These are phyloP conservation scores for Drosophila triauraria DNA, from an alignment of 1,140 invertebrate species.

Conservation along the genomic window DNA sequence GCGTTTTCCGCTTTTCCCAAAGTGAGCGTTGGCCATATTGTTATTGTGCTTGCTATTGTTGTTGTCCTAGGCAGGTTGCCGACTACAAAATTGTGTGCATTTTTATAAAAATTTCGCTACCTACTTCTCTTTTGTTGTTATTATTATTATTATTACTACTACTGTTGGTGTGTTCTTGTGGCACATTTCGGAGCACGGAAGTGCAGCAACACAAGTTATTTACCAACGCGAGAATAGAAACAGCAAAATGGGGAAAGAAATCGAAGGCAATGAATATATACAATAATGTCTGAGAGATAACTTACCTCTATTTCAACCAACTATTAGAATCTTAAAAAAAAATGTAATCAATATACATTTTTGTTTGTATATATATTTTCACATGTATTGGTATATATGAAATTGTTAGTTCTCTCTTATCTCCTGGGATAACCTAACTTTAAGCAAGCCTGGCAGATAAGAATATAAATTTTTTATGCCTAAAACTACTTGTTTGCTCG, in stretches of 20 bases:
- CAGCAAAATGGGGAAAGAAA: conserved; percentile 6
- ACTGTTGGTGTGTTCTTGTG: conserved; percentile 39
- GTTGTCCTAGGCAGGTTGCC: conserved; percentile 59
- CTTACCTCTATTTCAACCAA: conserved; percentile 32
- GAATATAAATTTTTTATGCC: no score
- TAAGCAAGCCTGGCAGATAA: not conserved
- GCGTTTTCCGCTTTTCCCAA: conserved; percentile 73
- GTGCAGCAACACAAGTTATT: conserved; percentile 66
- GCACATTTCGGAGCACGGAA: conserved; percentile 71
- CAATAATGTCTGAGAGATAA: conserved; percentile 5
- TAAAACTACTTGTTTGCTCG: no score
- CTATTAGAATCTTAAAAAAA: no score
- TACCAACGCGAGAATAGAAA: conserved; percentile 38
- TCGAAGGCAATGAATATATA: not conserved
- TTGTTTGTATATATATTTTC: no score
- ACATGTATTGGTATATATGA: no score
- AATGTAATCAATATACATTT: no score
- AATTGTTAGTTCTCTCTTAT: no score
- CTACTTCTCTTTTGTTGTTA: conserved; percentile 24
- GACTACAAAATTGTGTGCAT: conserved; percentile 75
- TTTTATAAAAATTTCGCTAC: conserved; percentile 64
- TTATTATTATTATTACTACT: conserved; percentile 35
- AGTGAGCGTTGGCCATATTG: conserved; percentile 66
- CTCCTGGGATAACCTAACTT: not conserved
- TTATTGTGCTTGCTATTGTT: conserved; percentile 35